These are phyloP conservation scores for Hirundichthys speculiger DNA, from an alignment of 2,113 vertebrate genomes.

Conservation along the genomic window DNA sequence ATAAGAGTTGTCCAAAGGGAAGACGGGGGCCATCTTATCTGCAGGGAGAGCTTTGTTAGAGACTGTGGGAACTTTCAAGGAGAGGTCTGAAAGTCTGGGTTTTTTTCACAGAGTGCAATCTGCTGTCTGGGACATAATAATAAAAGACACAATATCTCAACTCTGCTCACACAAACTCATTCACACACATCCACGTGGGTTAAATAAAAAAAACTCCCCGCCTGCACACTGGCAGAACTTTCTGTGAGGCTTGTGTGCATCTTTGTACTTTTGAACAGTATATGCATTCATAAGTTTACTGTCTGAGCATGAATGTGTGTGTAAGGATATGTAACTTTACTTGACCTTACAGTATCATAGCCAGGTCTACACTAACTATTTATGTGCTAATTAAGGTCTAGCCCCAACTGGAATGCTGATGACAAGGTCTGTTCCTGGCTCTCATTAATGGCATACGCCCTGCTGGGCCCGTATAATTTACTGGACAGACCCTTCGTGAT, in stretches of 20 bases:
- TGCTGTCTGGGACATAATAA: constrained; percentile 28
- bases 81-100: constrained; percentile 37
- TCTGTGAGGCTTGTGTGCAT: background rate
- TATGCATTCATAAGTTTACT: constrained; percentile 17
- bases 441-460: constrained; percentile 70
- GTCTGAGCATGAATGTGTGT: constrained; percentile 14
- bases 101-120: constrained; percentile 27
- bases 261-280: background rate
- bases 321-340: constrained; percentile 9
- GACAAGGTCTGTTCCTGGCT: constrained; percentile 69
- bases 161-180: background rate
- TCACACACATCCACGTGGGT: no score
- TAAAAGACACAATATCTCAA: background rate
- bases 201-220: background rate
- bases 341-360: constrained; percentile 25
- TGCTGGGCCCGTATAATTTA: no score
- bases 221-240: background rate
- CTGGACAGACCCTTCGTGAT: no score
- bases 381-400: constrained; percentile 74
- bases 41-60: constrained; percentile 29
- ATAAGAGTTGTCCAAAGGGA: constrained; percentile 43
- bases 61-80: constrained; percentile 58
- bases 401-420: constrained; percentile 64
- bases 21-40: constrained; percentile 50
- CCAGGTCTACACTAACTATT: constrained; percentile 55